These are phyloP conservation scores for Hirundichthys speculiger DNA, from an alignment of 2,113 vertebrate genomes.

Conservation along the genomic window DNA sequence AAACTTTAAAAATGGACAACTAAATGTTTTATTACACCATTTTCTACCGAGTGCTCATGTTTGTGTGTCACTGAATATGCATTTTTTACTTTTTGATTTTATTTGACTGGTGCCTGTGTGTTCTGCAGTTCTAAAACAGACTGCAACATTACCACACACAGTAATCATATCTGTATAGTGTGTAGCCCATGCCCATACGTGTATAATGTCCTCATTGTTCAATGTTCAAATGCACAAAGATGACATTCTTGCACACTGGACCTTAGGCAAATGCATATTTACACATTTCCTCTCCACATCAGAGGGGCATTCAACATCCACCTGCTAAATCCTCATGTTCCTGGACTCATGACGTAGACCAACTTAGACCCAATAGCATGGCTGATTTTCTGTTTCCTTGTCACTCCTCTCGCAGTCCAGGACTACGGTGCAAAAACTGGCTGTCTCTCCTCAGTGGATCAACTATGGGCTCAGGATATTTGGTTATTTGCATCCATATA, in stretches of 20 bases:
- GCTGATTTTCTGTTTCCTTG: constrained; percentile 4
- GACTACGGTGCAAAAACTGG: constrained; percentile 88
- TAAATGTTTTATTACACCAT: no score
- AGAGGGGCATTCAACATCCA: constrained; percentile 46
- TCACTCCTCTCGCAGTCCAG: constrained; percentile 77
- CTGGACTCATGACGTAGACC: constrained; percentile 2
- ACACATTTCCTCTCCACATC: constrained; percentile 12
- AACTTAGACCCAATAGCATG: constrained; percentile 26
- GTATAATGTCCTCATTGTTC: no score
- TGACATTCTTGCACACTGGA: neutral
- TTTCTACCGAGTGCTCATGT: no score
- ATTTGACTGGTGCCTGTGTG: no score
- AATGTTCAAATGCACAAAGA: neutral
- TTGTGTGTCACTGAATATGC: no score
- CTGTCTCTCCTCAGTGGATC: constrained; percentile 88
- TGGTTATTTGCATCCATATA: constrained; percentile 91
- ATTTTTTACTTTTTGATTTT: no score
- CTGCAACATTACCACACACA: no score
- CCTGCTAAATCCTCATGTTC: constrained; percentile 25
- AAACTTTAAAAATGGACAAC: no score
- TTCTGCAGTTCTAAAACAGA: no score
- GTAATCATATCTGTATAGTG: no score
- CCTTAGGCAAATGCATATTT: neutral
- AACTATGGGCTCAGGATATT: constrained; percentile 95
- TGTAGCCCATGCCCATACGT: no score